Evolutionary conservation across 2,888 invertebrate genomes (phyloP), one percentile per base, ranked within the genome.

Genomic region (Eucriotettix oculatus): DNA sequence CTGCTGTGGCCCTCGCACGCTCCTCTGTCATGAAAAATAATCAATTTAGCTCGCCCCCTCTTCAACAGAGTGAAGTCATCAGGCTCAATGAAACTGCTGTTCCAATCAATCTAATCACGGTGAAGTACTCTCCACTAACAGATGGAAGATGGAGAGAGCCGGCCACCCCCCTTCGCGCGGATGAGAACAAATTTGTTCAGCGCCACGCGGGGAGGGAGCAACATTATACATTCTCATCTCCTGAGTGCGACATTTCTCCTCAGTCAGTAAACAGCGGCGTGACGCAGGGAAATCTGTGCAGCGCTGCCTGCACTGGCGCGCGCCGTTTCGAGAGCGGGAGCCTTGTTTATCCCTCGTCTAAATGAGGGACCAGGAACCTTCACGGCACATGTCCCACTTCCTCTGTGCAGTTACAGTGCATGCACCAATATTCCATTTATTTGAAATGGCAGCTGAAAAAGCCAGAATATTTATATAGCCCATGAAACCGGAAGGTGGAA

Each of bases 51-150:
- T 48, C 40, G 16, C 52, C 42, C 53, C 44, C 17, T 53, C 41
- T 14, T 44, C 48, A 14, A 12, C 53, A 16, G 29, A 41, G 56
- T 17, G 48, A 44, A 61, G 62, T 60, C 62, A 59, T 60, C 60
- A 62, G 58, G 54, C 62, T 56, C 61, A 61, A 60, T 61, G 59
- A 59, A 58, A 62, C 58, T 60, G 63, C 60, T 60, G 63, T 61
- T 60, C 64, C 64, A 64, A 64, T 64, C 64, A 64, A 64, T 64
- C 64, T 64, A 64, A 64, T 64, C 64, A 64, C 57, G 57, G 59
- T 56, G 60, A 62, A 64, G 64, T 62, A 61, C 60, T 58, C 58
- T 52, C 57, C 16, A 42, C 58, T 57, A 64, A 61, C 63, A 63
- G 63, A 63, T 63, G 63, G 63, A 63, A 63, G 62, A 63, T 62